Evolutionary conservation across 2,888 invertebrate species (phyloP).

Genomic region (Pterostichus madidus): DNA sequence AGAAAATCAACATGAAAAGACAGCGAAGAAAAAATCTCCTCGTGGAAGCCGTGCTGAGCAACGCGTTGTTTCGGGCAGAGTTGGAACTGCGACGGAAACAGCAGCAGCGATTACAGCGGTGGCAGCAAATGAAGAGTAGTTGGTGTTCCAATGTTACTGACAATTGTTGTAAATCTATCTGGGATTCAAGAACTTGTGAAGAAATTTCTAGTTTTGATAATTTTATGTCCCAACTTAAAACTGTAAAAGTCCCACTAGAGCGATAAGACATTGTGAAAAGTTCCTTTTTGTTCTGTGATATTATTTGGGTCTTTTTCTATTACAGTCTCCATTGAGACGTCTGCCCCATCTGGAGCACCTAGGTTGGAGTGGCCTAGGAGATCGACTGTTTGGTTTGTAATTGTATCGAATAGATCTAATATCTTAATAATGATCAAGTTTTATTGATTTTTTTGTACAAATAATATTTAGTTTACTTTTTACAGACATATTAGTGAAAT

Average conservation of each 20-base stretch:
- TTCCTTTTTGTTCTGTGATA: conserved; percentile 74
- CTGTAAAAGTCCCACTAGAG: conserved; percentile 78
- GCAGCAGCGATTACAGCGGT: conserved; percentile 81
- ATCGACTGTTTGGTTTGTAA: conserved; percentile 75
- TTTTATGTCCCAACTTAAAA: conserved; percentile 83
- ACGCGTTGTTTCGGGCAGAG: conserved; percentile 81
- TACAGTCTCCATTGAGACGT: conserved; percentile 74
- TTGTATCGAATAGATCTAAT: conserved; percentile 70
- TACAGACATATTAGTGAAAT: conserved; percentile 56
- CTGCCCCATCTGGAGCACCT: conserved; percentile 69
- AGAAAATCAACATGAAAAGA: conserved; percentile 80
- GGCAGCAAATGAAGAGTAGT: conserved; percentile 76
- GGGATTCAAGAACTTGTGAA: conserved; percentile 75
- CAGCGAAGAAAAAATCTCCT: conserved; percentile 82
- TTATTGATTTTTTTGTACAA: conserved; percentile 52
- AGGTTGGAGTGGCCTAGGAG: conserved; percentile 69
- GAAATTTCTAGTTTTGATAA: conserved; percentile 83
- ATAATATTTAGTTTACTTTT: conserved; percentile 40
- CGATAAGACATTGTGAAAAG: conserved; percentile 74
- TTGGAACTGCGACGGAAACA: conserved; percentile 82
- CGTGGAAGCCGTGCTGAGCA: conserved; percentile 83
- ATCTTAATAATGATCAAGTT: conserved; percentile 22
- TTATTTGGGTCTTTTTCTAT: conserved; percentile 76
- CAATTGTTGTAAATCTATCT: conserved; percentile 67
- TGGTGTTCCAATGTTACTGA: conserved; percentile 64